Conservation (phyloP, 2,797 vertebrate genomes). For the Coilia nasus region DNA sequence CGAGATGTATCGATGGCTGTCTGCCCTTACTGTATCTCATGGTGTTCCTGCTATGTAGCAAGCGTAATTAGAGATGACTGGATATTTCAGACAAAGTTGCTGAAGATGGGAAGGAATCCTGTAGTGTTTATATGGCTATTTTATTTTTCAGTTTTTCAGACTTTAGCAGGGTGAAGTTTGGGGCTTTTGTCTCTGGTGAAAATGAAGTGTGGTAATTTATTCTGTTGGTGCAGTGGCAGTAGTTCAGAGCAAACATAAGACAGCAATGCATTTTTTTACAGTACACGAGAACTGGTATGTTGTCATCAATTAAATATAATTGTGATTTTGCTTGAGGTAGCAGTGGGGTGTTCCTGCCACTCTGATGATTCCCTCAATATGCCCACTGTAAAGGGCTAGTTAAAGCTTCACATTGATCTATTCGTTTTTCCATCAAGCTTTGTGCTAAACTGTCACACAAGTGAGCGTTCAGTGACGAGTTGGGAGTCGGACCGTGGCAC, state of each 20-base stretch:
- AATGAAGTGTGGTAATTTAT: background rate
- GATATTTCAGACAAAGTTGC: background rate
- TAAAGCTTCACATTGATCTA: too few relatives aligned
- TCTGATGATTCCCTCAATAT: background rate
- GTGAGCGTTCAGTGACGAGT: background rate
- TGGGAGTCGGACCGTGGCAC: background rate
- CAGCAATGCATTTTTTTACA: too few relatives aligned
- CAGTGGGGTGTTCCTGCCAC: background rate
- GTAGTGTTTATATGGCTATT: background rate
- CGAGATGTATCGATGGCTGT: too few relatives aligned
- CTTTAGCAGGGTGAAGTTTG: background rate
- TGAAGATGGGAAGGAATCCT: background rate
- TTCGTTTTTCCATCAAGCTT: background rate
- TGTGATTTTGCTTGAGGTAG: too few relatives aligned
- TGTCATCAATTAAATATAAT: background rate
- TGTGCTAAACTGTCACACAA: background rate
- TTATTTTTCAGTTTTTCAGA: background rate
- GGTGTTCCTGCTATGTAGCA: too few relatives aligned
- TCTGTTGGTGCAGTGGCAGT: background rate
- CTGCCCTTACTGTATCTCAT: too few relatives aligned
- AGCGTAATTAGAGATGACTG: too few relatives aligned
- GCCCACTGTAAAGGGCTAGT: background rate
- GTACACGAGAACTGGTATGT: background rate
- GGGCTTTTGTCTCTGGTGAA: background rate
- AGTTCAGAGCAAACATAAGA: too few relatives aligned